phyloP scores from a whole-genome alignment of 2,113 vertebrate species.

The Malaclemys terrapin region DNA sequence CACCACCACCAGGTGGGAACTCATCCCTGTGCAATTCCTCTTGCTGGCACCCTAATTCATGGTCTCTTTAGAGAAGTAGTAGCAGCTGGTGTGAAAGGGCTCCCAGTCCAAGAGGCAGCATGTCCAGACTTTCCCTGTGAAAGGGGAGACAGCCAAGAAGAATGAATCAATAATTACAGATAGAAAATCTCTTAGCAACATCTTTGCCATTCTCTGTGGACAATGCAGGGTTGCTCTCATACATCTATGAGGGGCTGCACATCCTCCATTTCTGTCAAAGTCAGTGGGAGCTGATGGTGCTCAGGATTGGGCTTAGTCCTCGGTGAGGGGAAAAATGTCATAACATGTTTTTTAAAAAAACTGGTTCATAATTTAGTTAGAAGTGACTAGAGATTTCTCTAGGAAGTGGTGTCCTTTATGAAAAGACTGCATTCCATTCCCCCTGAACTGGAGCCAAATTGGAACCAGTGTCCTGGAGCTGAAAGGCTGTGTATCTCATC shows the following conservation, averaged over 20 bases:
- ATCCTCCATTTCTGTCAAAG: too few relatives aligned
- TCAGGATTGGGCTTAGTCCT: too few relatives aligned
- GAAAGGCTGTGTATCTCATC: background rate
- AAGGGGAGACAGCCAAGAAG: too few relatives aligned
- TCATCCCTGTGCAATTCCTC: conserved; percentile 32
- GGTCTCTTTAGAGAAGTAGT: background rate
- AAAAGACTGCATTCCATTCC: background rate
- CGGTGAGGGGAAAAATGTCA: background rate
- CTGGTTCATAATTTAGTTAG: background rate
- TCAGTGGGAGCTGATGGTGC: too few relatives aligned
- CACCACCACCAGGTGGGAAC: conserved; percentile 67
- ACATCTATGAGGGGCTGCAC: too few relatives aligned
- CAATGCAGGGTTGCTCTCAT: too few relatives aligned
- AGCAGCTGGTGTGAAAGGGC: too few relatives aligned
- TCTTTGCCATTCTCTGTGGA: too few relatives aligned
- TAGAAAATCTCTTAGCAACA: too few relatives aligned
- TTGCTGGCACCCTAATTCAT: conserved; percentile 29
- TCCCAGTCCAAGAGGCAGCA: too few relatives aligned
- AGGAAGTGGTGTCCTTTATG: background rate
- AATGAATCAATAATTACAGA: too few relatives aligned
- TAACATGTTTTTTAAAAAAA: background rate
- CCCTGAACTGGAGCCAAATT: background rate
- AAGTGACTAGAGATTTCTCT: background rate
- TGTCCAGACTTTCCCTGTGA: too few relatives aligned
- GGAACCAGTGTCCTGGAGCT: background rate